Conservation (phyloP, 2,797 vertebrate species). For the Cetoscarus ocellatus region DNA sequence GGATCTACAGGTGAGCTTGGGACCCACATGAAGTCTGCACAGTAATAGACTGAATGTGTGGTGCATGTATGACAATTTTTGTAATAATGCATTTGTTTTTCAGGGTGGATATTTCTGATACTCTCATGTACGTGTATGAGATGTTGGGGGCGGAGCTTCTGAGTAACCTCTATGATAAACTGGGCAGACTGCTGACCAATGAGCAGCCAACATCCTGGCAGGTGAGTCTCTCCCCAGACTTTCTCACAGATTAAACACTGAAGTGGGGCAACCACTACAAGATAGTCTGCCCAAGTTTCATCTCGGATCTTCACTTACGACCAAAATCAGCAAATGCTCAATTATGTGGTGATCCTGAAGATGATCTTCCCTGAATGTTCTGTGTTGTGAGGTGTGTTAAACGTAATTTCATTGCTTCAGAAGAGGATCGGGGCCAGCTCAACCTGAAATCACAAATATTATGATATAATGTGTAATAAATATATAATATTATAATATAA, state of each 20-base stretch:
- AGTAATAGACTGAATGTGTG: neutral
- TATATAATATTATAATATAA: no score
- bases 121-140: constrained; percentile 98
- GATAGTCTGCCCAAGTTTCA: no score
- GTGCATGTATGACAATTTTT: constrained; percentile 8
- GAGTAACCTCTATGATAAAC: constrained; percentile 98
- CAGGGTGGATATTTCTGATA: constrained; percentile 99
- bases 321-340: no score
- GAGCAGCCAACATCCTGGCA: constrained; percentile 96
- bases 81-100: constrained; percentile 40
- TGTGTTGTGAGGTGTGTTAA: no score
- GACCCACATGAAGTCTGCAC: neutral
- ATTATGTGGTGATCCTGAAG: no score
- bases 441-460: no score
- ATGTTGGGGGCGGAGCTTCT: constrained; percentile 98
- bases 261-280: no score
- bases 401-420: no score
- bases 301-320: no score
- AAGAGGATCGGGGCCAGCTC: no score
- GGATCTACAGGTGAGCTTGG: constrained; percentile 91
- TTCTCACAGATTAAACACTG: neutral
- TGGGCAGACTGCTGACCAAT: constrained; percentile 94
- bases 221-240: constrained; percentile 72
- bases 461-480: no score
- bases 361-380: no score